These are phyloP conservation scores for Stegana nigrithorax DNA, from an alignment of 2,888 invertebrate genomes.

Conservation along the genomic window DNA sequence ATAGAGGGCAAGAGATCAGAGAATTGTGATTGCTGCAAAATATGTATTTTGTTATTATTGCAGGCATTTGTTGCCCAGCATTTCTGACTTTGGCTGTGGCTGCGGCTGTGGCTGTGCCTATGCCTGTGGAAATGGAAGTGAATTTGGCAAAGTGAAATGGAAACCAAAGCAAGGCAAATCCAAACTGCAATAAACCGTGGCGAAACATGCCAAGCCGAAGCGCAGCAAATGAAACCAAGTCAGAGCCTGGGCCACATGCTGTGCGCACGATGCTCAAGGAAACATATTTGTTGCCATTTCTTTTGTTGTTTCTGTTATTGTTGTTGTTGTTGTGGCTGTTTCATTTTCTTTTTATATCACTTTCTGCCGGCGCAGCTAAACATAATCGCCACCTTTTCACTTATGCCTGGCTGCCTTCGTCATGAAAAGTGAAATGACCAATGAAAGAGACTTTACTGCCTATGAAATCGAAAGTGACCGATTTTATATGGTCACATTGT, in stretches of 20 bases:
- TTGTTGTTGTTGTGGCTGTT: no score
- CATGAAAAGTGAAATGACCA: constrained; percentile 1
- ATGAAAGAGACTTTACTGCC: not conserved
- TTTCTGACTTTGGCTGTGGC: not conserved
- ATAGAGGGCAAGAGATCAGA: constrained; percentile 58
- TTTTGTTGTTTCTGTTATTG: no score
- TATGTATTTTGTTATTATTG: constrained; percentile 33
- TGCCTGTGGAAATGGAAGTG: not conserved
- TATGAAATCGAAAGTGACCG: not conserved
- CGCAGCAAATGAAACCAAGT: not conserved
- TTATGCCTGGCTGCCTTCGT: not conserved
- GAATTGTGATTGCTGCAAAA: constrained; percentile 46
- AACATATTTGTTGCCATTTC: constrained; percentile 6
- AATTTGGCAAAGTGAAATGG: no score
- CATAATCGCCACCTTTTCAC: constrained; percentile 14
- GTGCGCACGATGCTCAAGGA: constrained; percentile 16
- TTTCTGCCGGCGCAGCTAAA: not conserved
- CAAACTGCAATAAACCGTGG: not conserved
- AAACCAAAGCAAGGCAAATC: not conserved
- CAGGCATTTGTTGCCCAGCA: constrained; percentile 19
- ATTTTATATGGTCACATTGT: no score
- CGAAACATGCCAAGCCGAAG: no score
- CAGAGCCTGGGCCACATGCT: not conserved
- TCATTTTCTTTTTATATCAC: not conserved
- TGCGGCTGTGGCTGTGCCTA: not conserved